Base-by-base conservation (phyloP, 2,113 vertebrate species). In the Aspidoscelis tigris region DNA sequence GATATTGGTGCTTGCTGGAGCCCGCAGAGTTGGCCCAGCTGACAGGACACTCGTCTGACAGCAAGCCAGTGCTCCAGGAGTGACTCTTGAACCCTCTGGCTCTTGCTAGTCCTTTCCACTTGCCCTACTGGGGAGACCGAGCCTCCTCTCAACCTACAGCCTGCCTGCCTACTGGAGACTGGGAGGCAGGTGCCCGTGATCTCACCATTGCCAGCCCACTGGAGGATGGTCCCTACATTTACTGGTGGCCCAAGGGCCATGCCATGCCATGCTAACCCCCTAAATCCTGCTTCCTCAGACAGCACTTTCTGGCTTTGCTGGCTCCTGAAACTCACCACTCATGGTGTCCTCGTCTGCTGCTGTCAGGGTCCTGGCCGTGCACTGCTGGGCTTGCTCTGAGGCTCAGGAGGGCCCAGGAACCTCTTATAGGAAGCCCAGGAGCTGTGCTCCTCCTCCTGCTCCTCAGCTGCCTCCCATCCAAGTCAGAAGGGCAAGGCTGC, bases 241-340 rank as follows among this genome's bases (percentile, higher is more conserved):
- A 1, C 47, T 50, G 47, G 47, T 50, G 47, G 47, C 47, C 47
- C 47, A 50, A 50, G 47, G 47, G 47, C 47, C 47, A 50, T 50
- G 47, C 47, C 47, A 6, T 9, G 47, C 2, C 33, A 33, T 33
- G 33, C 8, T 9, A 5, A 50, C 5, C 47, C 47, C 47, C 47
- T 50, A 50, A 18, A 18, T 61, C 58, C 58, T 61, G 58, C 58
- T 50, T 50, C 47, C 47, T 50, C 47, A 50, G 47, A 9, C 21
- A 26, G 2, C 22, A 70, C 11, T 10, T 5, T n/a, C 14, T 12
- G 12, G 10, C 12, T 39, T 70, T n/a, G 66, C 68, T 70, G 68
- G 68, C n/a, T 39, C 22, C 66, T 24, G 26, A 68, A n/a, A 43
- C 82, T 83, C 22, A 83, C 82, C 64, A 3, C 73, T 33, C 82